Base-by-base conservation (phyloP, 2,888 invertebrate genomes). In the Tinea trinotella region DNA sequence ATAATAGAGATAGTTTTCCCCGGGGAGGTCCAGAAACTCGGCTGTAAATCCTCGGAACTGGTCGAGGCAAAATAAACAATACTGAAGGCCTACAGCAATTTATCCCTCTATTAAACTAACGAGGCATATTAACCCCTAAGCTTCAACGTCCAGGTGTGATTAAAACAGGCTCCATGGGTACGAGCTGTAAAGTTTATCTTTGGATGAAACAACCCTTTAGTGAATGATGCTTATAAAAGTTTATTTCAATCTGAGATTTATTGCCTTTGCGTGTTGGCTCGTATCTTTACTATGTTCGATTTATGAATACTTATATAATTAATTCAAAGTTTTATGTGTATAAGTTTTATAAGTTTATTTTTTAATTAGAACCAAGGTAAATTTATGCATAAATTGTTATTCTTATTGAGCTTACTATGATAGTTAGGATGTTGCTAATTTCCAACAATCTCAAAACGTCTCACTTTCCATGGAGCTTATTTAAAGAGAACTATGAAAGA, bases 41-140 rank as follows among this genome's bases (percentile, higher is more conserved):
- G 30, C 7, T n/a, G 30, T 30, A 10, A 30, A 30, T 30, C 30
- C 30, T 30, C 30, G 30, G 7, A 30, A 30, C 30, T 30, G 30
- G 30, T 30, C 30, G 30, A 30, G 30, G 30, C n/a, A 64, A 60
- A 59, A 64, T 67, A 67, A 67, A 71, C 71, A 71, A 68, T 71
- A 67, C 68, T 12, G 40, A 30, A 13, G 63, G 64, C 61, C 24
- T 18, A 79, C 79, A 77, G 67, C 77, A 71, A 81, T 83, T 81
- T 81, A 82, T 81, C 71, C 72, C 60, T 63, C 70, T 67, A 73
- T 73, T 76, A 71, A 71, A 73, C 73, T 74, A 81, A 80, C 70
- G 76, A 71, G 50, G 6, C 15, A 50, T 19, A 24, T 50, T 50
- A 50, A 50, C 50, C 50, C 46, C 24, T n/a, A 15, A 4, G 18